phyloP scores from a whole-genome alignment of 2,797 vertebrate genomes.

The Nyctibius grandis region DNA sequence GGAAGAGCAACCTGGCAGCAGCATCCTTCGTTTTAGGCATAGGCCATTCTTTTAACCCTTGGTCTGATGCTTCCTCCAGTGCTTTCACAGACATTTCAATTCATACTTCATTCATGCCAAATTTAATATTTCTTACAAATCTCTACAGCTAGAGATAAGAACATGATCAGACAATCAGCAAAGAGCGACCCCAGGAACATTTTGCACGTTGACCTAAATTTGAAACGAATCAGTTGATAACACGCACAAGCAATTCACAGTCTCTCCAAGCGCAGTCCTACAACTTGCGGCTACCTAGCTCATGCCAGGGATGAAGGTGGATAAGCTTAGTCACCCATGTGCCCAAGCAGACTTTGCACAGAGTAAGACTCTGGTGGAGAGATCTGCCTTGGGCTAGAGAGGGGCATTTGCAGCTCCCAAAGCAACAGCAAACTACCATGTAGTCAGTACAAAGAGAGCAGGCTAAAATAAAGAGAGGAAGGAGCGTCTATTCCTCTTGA shows the following conservation, averaged over 20 bases:
- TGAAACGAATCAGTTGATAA: background rate
- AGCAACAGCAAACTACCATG: background rate
- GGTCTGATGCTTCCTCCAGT: background rate
- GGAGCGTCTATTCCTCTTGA: background rate
- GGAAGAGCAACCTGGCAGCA: background rate
- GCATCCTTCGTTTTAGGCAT: background rate
- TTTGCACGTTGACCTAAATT: background rate
- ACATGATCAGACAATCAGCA: accelerated
- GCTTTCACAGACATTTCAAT: background rate
- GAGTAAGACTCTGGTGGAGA: background rate
- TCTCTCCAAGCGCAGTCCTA: background rate
- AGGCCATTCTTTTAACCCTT: background rate
- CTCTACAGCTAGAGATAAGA: background rate
- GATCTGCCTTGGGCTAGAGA: background rate
- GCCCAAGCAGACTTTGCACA: background rate
- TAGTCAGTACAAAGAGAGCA: background rate
- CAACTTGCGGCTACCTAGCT: background rate
- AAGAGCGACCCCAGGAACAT: background rate
- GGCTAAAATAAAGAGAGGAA: background rate
- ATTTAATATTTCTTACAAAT: background rate
- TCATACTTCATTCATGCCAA: background rate
- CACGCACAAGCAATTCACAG: background rate
- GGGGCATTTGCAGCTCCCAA: background rate
- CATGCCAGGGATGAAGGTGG: background rate
- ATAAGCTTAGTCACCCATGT: background rate